Conservation (phyloP, 2,888 invertebrate species). For the Panzeria rudis region DNA sequence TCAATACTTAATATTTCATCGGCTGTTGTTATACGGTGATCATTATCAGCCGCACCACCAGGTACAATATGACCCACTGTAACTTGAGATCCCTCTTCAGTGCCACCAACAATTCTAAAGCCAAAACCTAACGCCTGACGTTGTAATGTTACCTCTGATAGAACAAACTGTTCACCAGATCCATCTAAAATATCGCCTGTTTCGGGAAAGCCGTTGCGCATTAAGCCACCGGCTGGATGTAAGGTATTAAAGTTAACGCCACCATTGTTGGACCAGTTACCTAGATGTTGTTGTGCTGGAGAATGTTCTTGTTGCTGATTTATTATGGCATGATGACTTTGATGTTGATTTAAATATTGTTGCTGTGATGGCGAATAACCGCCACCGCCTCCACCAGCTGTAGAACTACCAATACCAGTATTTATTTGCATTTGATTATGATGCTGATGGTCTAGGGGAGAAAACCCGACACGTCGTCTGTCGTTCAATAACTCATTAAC, state of each 20-base stretch:
- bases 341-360: conserved; percentile 78
- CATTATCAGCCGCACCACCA: conserved; percentile 96
- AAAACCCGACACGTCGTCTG: conserved; percentile 81
- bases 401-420: conserved; percentile 26
- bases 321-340: conserved; percentile 61
- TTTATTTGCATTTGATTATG: conserved; percentile 54
- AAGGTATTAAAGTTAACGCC: conserved; percentile 45
- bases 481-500: conserved; percentile 82
- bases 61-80: conserved; percentile 98
- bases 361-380: conserved; percentile 62
- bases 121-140: conserved; percentile 98
- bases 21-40: conserved; percentile 94
- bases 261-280: conserved; percentile 47
- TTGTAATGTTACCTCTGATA: conserved; percentile 88
- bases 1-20: conserved; percentile 98
- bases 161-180: conserved; percentile 77
- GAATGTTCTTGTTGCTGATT: conserved; percentile 65
- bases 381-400: neutral
- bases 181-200: conserved; percentile 67
- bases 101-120: conserved; percentile 98
- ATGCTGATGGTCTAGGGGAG: conserved; percentile 80
- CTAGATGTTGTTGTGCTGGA: conserved; percentile 62
- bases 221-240: conserved; percentile 61
- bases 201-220: conserved; percentile 64
- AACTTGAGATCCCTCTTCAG: conserved; percentile 98